Percentiles rank a stretch among this genome's conserved stretches.
Conservation (phyloP, 2,888 invertebrate species). For the Leptinotarsa peninsularis region DNA sequence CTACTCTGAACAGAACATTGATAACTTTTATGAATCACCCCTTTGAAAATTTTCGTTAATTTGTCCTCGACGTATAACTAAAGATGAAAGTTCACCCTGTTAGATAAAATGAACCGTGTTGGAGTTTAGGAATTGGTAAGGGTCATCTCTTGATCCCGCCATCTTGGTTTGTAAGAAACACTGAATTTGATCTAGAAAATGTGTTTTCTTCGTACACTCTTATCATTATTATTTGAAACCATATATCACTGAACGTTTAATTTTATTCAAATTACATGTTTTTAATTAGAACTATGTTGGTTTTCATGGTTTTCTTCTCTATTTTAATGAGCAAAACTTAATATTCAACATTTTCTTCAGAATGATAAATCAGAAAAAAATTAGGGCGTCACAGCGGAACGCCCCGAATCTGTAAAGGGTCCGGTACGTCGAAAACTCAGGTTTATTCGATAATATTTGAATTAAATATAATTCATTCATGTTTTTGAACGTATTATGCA, state of each 20-base stretch:
- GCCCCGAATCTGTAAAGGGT: constrained; percentile 13
- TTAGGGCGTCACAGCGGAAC: neutral
- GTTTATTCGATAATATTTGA: constrained; percentile 11
- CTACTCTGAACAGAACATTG: no score
- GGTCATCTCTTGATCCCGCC: no score
- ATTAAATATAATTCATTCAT: constrained; percentile 21
- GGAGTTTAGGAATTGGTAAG: no score
- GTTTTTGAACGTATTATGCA: constrained; percentile 12
- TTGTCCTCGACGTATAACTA: no score
- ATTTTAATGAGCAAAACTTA: neutral
- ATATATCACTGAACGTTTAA: neutral
- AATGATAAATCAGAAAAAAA: neutral
- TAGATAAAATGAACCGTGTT: no score
- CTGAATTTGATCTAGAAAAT: no score
- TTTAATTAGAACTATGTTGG: neutral
- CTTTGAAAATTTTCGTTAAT: no score
- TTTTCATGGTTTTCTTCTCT: constrained; percentile 5
- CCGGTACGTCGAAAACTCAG: neutral
- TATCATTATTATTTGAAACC: neutral
- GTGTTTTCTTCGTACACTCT: no score
- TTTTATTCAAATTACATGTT: neutral
- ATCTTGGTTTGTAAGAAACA: no score
- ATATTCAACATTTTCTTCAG: neutral
- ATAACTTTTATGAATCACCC: no score
- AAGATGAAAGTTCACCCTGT: no score